Percentiles rank a stretch among this genome's conserved stretches.
These are phyloP conservation scores for Ammodytes dubius DNA, from an alignment of 2,113 vertebrate genomes.

Conservation along the genomic window DNA sequence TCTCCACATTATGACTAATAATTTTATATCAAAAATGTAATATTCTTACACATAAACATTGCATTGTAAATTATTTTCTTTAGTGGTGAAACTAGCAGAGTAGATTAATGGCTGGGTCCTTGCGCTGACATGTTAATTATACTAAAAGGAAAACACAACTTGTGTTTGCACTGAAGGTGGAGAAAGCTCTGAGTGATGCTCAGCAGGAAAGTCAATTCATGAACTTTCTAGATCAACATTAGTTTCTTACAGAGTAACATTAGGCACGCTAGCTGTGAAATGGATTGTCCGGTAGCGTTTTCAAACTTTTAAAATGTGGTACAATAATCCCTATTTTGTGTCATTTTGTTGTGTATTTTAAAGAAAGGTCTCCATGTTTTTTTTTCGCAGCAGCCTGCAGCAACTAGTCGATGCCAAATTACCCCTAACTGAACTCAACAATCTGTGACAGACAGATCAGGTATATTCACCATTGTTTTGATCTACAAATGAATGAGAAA, in stretches of 20 bases:
- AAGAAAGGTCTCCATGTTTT: background rate
- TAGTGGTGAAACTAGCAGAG: conserved; percentile 41
- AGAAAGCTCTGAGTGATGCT: conserved; percentile 49
- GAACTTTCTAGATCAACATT: conserved; percentile 28
- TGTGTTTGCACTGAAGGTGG: conserved; percentile 56
- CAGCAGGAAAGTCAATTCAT: conserved; percentile 49
- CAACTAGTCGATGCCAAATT: background rate
- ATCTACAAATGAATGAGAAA: conserved; percentile 4
- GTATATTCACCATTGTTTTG: background rate
- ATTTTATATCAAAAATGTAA: conserved; percentile 12
- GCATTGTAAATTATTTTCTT: conserved; percentile 42
- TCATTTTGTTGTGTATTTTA: background rate
- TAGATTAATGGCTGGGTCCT: conserved; percentile 73
- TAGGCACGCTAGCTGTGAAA: conserved; percentile 10
- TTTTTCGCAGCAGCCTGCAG: background rate
- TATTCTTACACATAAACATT: conserved; percentile 45
- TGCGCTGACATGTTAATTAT: conserved; percentile 78
- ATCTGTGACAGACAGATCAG: background rate
- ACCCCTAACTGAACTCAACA: background rate
- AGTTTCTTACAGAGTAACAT: conserved; percentile 1
- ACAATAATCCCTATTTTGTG: background rate
- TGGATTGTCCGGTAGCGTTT: background rate
- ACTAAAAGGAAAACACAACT: conserved; percentile 68
- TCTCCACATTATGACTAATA: background rate
- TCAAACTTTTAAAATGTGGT: background rate